These are phyloP conservation scores for Conchocele bisecta DNA, from an alignment of 2,888 invertebrate genomes.

Conservation along the genomic window DNA sequence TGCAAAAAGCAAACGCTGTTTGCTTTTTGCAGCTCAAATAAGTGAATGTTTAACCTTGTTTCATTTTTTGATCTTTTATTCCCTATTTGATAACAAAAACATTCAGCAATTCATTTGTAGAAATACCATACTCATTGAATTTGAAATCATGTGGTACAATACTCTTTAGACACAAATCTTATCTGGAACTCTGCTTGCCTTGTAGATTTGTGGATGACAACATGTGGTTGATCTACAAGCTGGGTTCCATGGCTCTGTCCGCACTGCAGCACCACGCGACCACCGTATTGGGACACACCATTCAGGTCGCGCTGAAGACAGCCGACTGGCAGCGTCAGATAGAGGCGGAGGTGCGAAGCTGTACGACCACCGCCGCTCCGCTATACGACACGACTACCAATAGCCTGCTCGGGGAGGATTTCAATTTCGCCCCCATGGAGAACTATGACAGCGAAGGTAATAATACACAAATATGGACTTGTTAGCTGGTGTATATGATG, in stretches of 20 bases:
- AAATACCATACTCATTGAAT: no score
- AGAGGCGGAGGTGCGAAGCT: constrained; percentile 91
- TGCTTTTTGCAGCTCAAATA: no score
- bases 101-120: no score
- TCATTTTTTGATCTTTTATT: no score
- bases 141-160: no score
- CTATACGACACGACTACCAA: constrained; percentile 83
- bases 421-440: constrained; percentile 76
- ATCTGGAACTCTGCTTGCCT: constrained; percentile 3
- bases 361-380: constrained; percentile 92
- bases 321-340: constrained; percentile 93
- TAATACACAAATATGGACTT: neutral
- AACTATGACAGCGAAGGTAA: constrained; percentile 73
- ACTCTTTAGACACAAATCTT: no score
- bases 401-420: constrained; percentile 81
- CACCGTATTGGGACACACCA: constrained; percentile 65
- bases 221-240: constrained; percentile 95
- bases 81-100: no score
- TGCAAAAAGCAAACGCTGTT: no score
- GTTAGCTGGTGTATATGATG: constrained; percentile 3
- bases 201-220: constrained; percentile 91
- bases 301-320: constrained; percentile 88
- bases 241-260: constrained; percentile 92
- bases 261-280: constrained; percentile 82
- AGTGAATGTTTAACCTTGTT: no score